Base-by-base conservation (phyloP, 2,797 vertebrate species). In the Protosalanx chinensis region DNA sequence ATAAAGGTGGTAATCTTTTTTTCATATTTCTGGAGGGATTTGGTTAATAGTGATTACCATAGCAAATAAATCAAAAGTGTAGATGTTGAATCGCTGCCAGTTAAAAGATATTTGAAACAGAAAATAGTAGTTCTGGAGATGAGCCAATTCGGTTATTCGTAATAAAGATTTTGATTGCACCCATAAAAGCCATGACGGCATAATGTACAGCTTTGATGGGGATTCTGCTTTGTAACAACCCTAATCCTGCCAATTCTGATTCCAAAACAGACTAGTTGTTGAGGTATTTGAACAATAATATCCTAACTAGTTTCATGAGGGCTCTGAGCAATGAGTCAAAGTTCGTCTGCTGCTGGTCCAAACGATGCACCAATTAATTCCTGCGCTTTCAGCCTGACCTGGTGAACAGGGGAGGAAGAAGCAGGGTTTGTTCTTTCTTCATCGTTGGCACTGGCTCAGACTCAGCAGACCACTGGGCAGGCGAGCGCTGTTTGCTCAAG, bases 401-500 rank as follows among this genome's bases (percentile, higher is more conserved):
- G 79, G 78, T 79, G 71, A 87, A 85, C 71, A 80, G 64, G 75
- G 80, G 78, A 82, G 75, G 67, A 69, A 69, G 23, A 27, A 27
- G 23, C 23, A 71, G 74, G 70, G 74, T 80, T 84, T 82, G 6
- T 13, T 3, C 41, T 46, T 46, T 12, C 41, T 88, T 79, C 75
- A 80, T 82, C 78, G 79, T 73, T 84, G 80, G 81, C 82, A 87
- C 70, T 80, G 78, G 75, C 75, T 74, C 71, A 76, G 82, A 85
- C 74, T 73, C 77, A 89, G 83, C 79, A 74, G 83, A 85, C 87
- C 87, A 89, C 80, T 83, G 86, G 82, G 84, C 82, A 84, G 85
- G 87, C 84, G 81, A 79, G 76, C 4, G 75, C 81, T 92, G 89
- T 93, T 93, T 93, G 87, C 89, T 93, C 91, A 93, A 92, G 92